Conservation (phyloP, 2,888 invertebrate species). For the Diplolepis rosae region DNA sequence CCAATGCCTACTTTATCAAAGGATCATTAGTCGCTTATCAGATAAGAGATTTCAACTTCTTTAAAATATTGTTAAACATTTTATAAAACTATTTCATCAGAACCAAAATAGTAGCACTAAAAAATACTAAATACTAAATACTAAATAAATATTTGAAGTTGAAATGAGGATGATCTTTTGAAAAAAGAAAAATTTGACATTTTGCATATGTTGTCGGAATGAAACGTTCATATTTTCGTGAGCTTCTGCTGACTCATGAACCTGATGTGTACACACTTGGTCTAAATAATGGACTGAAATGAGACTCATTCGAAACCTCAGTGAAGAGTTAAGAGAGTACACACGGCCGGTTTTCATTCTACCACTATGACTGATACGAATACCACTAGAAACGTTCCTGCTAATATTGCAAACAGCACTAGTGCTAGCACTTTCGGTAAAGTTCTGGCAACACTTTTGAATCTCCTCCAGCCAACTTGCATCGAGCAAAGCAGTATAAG, state of each 20-base stretch:
- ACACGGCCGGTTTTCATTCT: conserved; percentile 35
- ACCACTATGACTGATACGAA: conserved; percentile 16
- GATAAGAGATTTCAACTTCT: too few species aligned
- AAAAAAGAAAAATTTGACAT: background rate
- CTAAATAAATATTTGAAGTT: background rate
- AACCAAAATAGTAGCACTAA: too few species aligned
- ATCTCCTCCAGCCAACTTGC: conserved; percentile 8
- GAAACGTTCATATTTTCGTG: background rate
- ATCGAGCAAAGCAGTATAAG: conserved; percentile 44
- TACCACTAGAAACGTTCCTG: background rate
- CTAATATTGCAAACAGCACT: background rate
- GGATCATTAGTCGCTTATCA: too few species aligned
- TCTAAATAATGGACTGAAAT: conserved; percentile 32
- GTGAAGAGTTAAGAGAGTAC: conserved; percentile 56
- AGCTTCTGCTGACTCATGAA: conserved; percentile 25
- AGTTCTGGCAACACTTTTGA: conserved; percentile 30
- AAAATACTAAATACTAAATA: too few species aligned
- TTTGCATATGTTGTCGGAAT: background rate
- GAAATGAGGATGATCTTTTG: background rate
- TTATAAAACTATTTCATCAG: too few species aligned
- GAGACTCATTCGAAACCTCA: conserved; percentile 32
- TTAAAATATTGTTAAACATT: background rate
- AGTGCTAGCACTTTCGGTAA: conserved; percentile 24
- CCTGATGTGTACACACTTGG: conserved; percentile 23
- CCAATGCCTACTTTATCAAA: too few species aligned